Evolutionary conservation across 2,888 invertebrate genomes (phyloP).

Genomic region (Ophion ellenae): DNA sequence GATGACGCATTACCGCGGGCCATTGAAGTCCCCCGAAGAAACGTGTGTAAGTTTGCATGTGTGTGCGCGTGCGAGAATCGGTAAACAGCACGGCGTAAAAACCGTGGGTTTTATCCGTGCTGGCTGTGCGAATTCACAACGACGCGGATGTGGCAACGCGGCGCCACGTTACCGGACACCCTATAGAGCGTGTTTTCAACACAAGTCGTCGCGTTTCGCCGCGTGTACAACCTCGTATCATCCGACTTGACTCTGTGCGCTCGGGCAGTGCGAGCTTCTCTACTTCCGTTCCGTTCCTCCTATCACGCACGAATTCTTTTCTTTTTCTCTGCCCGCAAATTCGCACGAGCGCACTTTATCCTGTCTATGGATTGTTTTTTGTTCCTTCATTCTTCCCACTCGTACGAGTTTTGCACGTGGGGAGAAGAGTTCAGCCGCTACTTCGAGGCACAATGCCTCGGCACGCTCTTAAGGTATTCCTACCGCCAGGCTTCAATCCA

Average conservation of each 20-base stretch:
- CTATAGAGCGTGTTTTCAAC: conserved; percentile 42
- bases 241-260: conserved; percentile 17
- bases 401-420: neutral
- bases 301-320: conserved; percentile 23
- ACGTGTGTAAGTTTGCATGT: neutral
- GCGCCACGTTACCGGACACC: conserved; percentile 68
- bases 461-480: conserved; percentile 48
- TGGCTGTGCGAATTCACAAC: conserved; percentile 39
- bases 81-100: conserved; percentile 46
- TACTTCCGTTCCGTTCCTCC: conserved; percentile 57
- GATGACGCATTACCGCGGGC: conserved; percentile 22
- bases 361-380: neutral
- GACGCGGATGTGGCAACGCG: conserved; percentile 65
- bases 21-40: conserved; percentile 18
- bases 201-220: conserved; percentile 44
- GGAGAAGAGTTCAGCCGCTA: conserved; percentile 20
- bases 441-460: conserved; percentile 34
- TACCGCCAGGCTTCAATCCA: no score
- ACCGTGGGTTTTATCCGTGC: conserved; percentile 31
- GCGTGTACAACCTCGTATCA: conserved; percentile 26
- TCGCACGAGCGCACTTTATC: neutral
- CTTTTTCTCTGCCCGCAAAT: conserved; percentile 11
- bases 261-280: conserved; percentile 35
- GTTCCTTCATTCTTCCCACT: neutral
- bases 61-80: neutral